Evolutionary conservation across 2,113 vertebrate genomes (phyloP), one percentile per base, ranked within the genome.

Genomic region (Ameiurus melas): DNA sequence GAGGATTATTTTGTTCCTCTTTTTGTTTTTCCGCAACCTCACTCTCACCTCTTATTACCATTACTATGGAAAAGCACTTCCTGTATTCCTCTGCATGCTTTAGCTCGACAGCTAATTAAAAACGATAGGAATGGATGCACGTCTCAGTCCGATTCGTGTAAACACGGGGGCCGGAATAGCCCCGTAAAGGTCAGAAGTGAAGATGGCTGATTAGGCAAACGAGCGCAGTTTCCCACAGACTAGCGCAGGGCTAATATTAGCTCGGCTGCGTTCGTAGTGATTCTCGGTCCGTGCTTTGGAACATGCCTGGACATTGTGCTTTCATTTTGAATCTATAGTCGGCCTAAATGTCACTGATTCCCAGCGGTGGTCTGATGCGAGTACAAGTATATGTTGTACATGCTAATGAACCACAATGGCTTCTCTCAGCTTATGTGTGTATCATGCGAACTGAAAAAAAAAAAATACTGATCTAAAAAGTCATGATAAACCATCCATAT

Each of bases 101-200:
- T 68, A 55, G n/a, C 84, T 73, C 39, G 84, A 85, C 51, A 85
- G 53, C 55, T 85, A 85, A 85, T 85, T 75, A 85, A 75, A 75
- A 85, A 60, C 10, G 51, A 58, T 75, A 36, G 1, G 53, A 75
- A 85, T 16, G 33, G 60, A 85, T 19, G 33, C 53, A 16, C 1
- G 30, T 25, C 19, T 85, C 58, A 16, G 20, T 33, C 27, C 33
- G 19, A 33, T 8, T 4, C 43, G 58, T 9, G 22, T 85, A 75
- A 58, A 85, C 84, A 60, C 70, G 4, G 70, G 10, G 6, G 22
- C 33, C 22, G 5, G 57, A 83, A 62, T 13, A 33, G 47, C 64
- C 0, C 22, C 10, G 9, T 85, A 85, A 85, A 85, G 84, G 84
- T 85, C 84, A 85, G 84, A 43, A 75, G 53, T 60, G 70, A 85